A percentile compares a stretch with the other conserved stretches of the same genome.
phyloP scores from a whole-genome alignment of 1,140 invertebrate species.

The Drosophila kikkawai region DNA sequence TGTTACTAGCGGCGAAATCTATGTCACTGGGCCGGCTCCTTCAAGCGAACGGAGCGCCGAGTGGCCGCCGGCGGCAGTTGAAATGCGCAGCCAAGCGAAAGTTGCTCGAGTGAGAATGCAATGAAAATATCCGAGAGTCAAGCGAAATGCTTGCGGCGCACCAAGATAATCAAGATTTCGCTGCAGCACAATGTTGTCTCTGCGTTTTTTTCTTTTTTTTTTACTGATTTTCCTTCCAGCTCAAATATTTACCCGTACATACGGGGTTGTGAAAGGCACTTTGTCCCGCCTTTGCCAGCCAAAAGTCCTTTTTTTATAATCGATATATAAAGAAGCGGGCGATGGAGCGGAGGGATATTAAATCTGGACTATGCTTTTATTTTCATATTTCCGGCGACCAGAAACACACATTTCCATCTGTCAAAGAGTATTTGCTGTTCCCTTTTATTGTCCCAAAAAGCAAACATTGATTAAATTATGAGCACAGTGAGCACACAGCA shows the following conservation, averaged over 20 bases:
- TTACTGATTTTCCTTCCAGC: constrained; percentile 7
- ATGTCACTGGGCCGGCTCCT: constrained; percentile 59
- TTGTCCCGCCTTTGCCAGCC: constrained; percentile 15
- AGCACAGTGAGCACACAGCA: constrained; percentile 19
- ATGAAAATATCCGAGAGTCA: constrained; percentile 76
- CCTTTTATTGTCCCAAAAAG: constrained; percentile 36
- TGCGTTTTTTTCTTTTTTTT: neutral
- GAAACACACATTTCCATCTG: constrained; percentile 34
- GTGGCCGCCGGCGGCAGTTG: constrained; percentile 60
- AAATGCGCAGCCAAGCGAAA: constrained; percentile 71
- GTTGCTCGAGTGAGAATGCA: constrained; percentile 70
- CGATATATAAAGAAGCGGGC: constrained; percentile 26
- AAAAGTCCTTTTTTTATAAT: constrained; percentile 28
- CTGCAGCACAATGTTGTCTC: constrained; percentile 48
- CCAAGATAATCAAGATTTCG: constrained; percentile 72
- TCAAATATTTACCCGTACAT: constrained; percentile 37
- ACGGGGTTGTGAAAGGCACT: constrained; percentile 33
- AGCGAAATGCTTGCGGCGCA: constrained; percentile 70
- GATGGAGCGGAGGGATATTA: constrained; percentile 15
- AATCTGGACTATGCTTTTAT: constrained; percentile 37
- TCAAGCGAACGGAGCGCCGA: neutral
- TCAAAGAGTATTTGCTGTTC: constrained; percentile 32
- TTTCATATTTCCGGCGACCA: neutral
- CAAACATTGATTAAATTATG: constrained; percentile 51
- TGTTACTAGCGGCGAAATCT: constrained; percentile 79